A percentile compares a stretch with the other conserved stretches of the same genome.
These are phyloP conservation scores for Boloria selene DNA, from an alignment of 2,888 invertebrate genomes.

Conservation along the genomic window DNA sequence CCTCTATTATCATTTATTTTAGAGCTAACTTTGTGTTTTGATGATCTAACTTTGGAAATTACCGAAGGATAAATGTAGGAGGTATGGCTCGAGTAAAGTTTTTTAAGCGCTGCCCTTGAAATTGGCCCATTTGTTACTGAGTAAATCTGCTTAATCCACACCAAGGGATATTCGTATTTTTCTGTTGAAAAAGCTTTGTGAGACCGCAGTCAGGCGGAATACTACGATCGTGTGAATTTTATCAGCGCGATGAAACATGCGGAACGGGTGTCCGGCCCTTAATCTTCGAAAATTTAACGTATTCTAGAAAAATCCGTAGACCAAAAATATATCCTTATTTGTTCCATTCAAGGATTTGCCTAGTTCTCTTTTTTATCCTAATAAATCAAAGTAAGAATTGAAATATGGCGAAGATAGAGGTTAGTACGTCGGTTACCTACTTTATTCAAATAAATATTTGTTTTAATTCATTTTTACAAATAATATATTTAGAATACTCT, in stretches of 20 bases:
- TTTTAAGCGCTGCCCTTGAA: slow-evolving; percentile 49
- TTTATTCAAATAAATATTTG: no score
- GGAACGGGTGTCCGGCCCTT: slow-evolving; percentile 15
- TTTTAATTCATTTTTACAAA: no score
- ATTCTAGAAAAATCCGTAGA: slow-evolving; percentile 4
- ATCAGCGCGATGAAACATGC: slow-evolving; percentile 33
- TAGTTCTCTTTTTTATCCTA: no score
- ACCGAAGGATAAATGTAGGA: slow-evolving; percentile 5
- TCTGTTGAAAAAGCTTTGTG: slow-evolving; percentile 25
- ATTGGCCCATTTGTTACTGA: slow-evolving; percentile 50
- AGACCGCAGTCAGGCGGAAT: slow-evolving; percentile 27
- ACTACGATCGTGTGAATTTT: slow-evolving; percentile 32
- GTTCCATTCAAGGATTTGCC: background rate
- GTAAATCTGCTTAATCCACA: slow-evolving; percentile 28
- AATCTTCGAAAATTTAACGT: slow-evolving; percentile 4
- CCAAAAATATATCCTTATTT: background rate
- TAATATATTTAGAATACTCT: no score
- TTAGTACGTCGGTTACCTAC: no score
- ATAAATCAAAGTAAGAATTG: no score
- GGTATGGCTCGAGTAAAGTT: slow-evolving; percentile 37
- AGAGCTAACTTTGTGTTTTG: slow-evolving; percentile 3
- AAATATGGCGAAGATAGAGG: no score
- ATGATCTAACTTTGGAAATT: slow-evolving; percentile 11
- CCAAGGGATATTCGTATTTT: slow-evolving; percentile 23
- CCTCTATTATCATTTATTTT: slow-evolving; percentile 9